phyloP scores from a whole-genome alignment of 2,113 vertebrate genomes.

The Murina feae region DNA sequence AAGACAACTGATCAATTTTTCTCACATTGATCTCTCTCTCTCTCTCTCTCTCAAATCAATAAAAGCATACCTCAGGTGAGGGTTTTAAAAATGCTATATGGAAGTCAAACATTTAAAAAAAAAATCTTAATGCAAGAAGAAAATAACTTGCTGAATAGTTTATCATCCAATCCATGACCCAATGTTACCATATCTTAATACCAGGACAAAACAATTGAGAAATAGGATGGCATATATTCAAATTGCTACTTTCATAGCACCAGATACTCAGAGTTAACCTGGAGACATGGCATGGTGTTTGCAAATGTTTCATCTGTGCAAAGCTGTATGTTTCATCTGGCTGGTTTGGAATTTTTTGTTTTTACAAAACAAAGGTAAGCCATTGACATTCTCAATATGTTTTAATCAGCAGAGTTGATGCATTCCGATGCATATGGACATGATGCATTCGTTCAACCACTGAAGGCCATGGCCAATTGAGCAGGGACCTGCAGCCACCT shows the following conservation, averaged over 20 bases:
- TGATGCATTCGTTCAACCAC: neutral
- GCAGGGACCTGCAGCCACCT: neutral
- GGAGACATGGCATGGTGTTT: neutral
- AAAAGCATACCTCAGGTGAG: neutral
- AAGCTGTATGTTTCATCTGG: neutral
- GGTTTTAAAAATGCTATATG: neutral
- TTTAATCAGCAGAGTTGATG: neutral
- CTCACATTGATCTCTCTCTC: neutral
- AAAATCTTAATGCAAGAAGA: neutral
- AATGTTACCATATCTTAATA: neutral
- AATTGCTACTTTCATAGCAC: neutral
- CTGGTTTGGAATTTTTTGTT: neutral
- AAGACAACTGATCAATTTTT: neutral
- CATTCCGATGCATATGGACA: neutral
- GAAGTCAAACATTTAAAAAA: neutral
- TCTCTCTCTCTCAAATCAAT: neutral
- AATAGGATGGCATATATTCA: neutral
- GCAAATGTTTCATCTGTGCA: neutral
- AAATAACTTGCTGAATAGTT: neutral
- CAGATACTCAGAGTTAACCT: neutral
- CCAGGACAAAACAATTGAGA: neutral
- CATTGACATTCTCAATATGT: neutral
- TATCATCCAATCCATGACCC: neutral
- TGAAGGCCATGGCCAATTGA: neutral
- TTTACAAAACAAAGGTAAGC: neutral